Percentiles rank a stretch among this genome's conserved stretches.
phyloP scores from a whole-genome alignment of 2,797 vertebrate species.

The Clarias fuscus region DNA sequence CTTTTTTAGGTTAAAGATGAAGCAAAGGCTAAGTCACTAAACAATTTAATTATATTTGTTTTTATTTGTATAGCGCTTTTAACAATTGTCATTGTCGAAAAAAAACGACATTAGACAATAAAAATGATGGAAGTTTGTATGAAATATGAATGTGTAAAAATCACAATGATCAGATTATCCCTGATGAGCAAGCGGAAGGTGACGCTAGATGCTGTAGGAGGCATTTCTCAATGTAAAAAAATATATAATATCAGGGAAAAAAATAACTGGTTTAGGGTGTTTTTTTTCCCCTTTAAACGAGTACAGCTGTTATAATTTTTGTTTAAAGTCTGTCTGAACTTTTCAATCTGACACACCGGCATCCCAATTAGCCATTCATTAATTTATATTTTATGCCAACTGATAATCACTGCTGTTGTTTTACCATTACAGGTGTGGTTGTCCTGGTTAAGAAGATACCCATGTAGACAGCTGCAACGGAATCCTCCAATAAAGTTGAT shows the following conservation, averaged over 20 bases:
- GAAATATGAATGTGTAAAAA: too few species aligned
- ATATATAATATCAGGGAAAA: neutral
- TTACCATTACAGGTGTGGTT: constrained; percentile 29
- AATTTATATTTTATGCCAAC: neutral
- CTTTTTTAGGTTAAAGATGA: neutral
- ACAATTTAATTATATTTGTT: too few species aligned
- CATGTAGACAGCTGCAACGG: constrained; percentile 24
- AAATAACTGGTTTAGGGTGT: neutral
- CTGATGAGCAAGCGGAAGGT: too few species aligned
- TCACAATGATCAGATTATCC: too few species aligned
- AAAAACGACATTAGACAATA: too few species aligned
- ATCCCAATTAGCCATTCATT: neutral
- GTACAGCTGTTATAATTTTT: neutral
- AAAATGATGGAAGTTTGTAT: too few species aligned
- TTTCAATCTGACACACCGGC: neutral
- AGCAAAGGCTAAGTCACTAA: neutral
- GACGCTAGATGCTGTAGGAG: neutral
- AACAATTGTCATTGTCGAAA: too few species aligned
- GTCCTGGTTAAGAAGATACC: constrained; percentile 21
- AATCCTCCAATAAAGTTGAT: constrained; percentile 33
- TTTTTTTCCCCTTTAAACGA: neutral
- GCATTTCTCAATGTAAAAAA: neutral
- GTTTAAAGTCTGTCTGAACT: neutral
- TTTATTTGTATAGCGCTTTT: too few species aligned
- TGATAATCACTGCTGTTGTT: neutral